Base-by-base conservation (phyloP, 35 echinoderm and acorn worm species). In the Stichopus chloronotus region DNA sequence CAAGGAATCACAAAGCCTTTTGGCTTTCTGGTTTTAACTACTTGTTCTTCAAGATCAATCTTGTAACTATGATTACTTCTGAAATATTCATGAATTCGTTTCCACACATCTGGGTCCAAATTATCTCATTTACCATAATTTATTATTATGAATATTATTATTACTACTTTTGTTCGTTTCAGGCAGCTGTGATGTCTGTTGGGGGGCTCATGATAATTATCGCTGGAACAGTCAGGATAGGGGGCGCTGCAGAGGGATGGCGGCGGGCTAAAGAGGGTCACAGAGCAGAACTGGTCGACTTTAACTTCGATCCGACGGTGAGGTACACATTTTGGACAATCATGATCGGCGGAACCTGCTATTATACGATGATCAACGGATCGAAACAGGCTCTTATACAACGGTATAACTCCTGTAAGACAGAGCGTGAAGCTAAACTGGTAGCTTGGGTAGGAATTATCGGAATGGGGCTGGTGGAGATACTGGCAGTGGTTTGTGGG, bases 261-360 rank as follows among this genome's bases (percentile, higher is more conserved):
- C 22, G 76, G 25, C 89, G 72, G 9, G 89, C 89, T 0, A 53
- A 78, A 24, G 89, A 91, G 58, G 89, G 89, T 24, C 54, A 91
- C 22, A 91, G 89, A 53, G 57, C 89, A 55, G 30, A 91, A 55
- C 71, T 91, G 55, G 89, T 91, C 22, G 89, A 91, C 61, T 91
- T 91, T 58, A 63, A 76, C 68, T 74, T 87, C 4, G 92, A 93
- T 57, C 83, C 83, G 71, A 93, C 81, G 23, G 83, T 93, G 7
- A 83, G 81, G 4, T 85, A 93, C 59, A 86, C 92, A 12, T 85
- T 93, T 21, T 93, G 92, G 92, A 81, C 92, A n/a, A 93, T 93
- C 10, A 85, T 93, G 79, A 16, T 93, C 6, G 92, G 92, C 9
- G 79, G 63, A 5, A 54, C 92, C 8, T 21, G 72, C 30, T 59